Conservation (phyloP, 1,140 invertebrate species). For the Lethocerus indicus region DNA sequence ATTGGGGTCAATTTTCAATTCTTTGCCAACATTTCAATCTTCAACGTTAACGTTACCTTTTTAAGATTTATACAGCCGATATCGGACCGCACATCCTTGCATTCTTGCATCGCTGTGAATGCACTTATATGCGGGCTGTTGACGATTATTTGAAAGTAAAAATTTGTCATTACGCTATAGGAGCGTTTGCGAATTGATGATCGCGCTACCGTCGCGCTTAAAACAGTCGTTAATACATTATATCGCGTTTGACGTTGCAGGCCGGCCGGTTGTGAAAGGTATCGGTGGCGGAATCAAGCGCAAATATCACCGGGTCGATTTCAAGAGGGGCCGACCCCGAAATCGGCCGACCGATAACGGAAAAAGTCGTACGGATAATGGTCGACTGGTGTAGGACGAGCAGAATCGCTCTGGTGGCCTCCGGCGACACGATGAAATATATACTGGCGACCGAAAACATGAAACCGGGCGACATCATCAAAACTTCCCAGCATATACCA, state of each 20-base stretch:
- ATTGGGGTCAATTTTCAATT: no score
- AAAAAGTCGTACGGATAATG: slow-evolving; percentile 49
- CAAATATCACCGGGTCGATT: slow-evolving; percentile 84
- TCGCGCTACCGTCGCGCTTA: no score
- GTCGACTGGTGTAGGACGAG: slow-evolving; percentile 63
- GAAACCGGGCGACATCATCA: slow-evolving; percentile 85
- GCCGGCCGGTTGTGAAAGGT: slow-evolving; percentile 63
- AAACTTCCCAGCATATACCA: slow-evolving; percentile 65
- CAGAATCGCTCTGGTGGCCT: slow-evolving; percentile 63
- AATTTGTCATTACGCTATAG: no score
- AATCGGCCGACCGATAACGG: slow-evolving; percentile 37
- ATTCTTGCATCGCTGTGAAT: no score
- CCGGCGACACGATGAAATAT: slow-evolving; percentile 61
- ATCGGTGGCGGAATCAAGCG: slow-evolving; percentile 90
- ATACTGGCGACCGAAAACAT: slow-evolving; percentile 84
- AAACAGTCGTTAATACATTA: no score
- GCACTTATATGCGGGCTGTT: no score
- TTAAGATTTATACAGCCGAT: no score
- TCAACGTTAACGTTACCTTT: not conserved
- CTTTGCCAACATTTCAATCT: no score
- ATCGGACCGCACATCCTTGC: no score
- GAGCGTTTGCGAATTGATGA: no score
- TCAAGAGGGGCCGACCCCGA: slow-evolving; percentile 56
- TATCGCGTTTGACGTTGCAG: no score
- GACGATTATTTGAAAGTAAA: no score